Evolutionary conservation across 2,888 invertebrate genomes (phyloP), one percentile per base, ranked within the genome.

Genomic region (Eupithecia vulgata): DNA sequence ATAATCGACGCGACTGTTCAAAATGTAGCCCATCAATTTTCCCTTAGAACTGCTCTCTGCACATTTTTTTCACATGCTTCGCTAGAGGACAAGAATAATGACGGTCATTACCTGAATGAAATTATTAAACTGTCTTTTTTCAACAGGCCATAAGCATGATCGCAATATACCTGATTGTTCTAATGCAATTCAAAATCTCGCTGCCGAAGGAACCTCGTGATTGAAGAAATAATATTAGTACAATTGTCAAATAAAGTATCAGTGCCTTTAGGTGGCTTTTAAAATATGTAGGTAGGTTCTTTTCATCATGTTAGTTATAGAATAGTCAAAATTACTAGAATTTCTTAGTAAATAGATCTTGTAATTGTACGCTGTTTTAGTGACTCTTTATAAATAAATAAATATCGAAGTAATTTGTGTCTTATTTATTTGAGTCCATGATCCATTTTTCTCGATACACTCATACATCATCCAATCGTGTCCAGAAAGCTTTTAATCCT

Each of bases 101-200:
- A 30, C 45, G 45, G 17, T 45, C n/a, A 17, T 8, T 30, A 30
- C 30, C 30, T 7, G 17, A 17, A 45, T 8, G 7, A 48, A n/a
- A n/a, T 48, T 13, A 12, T 25, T n/a, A 35, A 5, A 13, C 2
- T 4, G 12, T 5, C 5, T 42, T 65, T 37, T 15, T 67, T 64
- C 69, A 67, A 75, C 92, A 96, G 96, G 95, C 95, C 72, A 87
- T 96, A 67, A 94, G 95, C 77, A 96, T 95, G 84, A 96, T 96
- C 67, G 95, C 96, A 1, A 95, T 96, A 72, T 96, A 96, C 83
- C 88, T 96, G 71, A 95, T 96, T 65, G 96, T 96, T 4, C 85
- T 96, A 52, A 90, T 96, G 66, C 96, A 96, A 85, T 96, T 96
- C 89, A 96, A 96, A 90, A 95, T 96, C 73, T 95, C 95, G 21